Base-by-base conservation (phyloP, 2,797 vertebrate genomes). In the Acropternis orthonyx region DNA sequence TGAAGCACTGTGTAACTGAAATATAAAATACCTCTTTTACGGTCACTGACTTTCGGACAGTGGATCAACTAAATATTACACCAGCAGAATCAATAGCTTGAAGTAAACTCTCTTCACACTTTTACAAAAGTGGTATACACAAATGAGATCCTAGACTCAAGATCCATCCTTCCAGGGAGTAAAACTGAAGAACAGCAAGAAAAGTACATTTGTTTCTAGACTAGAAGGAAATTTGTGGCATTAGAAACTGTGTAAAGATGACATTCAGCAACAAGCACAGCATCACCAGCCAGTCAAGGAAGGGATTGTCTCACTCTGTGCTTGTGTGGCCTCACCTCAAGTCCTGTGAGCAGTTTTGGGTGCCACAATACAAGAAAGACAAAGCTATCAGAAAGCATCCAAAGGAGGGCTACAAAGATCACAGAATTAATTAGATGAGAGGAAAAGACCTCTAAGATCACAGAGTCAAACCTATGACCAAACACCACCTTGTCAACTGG, bases 281-380 rank as follows among this genome's bases (percentile, higher is more conserved):
- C n/a, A 46, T 32, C 28, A 58, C 18, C 52, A 65, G 39, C 6
- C 1, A 1, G n/a, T 27, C 24, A 6, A 34, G 65, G 23, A 48
- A 5, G 4, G 5, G 43, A n/a, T 0, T 63, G 32, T 44, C 14
- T 19, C 20, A 20, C n/a, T 32, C 32, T 28, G 7, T 8, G 43
- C 32, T 62, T n/a, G 32, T 63, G 63, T 15, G 32, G 23, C 36
- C 23, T 56, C 56, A 56, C 23, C 43, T 69, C 56, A 63, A 43
- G 37, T 69, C 26, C 44, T 20, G 7, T 23, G 20, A 4, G 18
- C 14, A 58, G 58, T 61, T 65, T 34, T 65, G n/a, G 30, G n/a
- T 7, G 39, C 10, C 1, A 1, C 51, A 65, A 39, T 10, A 15
- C 7, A 43, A 51, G 41, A 58, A 77, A 83, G 44, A 65, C 5